These are phyloP conservation scores for Psammodynastes pulverulentus DNA, from an alignment of 2,113 vertebrate species.

Conservation along the genomic window DNA sequence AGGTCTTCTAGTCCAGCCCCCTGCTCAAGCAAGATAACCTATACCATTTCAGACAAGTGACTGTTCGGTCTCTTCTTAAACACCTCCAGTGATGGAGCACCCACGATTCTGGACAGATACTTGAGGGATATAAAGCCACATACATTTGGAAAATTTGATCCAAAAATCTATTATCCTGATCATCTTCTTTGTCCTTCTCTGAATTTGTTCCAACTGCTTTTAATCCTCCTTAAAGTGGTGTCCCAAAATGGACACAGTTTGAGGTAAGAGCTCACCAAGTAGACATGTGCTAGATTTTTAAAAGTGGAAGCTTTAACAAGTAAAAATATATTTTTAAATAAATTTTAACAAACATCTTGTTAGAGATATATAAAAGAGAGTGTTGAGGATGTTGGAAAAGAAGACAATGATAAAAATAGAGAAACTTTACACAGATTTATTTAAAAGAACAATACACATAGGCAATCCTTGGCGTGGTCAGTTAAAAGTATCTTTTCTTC, in stretches of 20 bases:
- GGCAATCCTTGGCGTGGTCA: slow-evolving; percentile 29
- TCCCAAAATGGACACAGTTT: neutral
- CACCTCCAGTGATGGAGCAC: too few species aligned
- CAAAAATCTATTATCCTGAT: neutral
- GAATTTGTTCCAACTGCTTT: neutral
- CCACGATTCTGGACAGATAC: neutral
- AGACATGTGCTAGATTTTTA: neutral
- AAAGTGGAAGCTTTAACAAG: slow-evolving; percentile 21
- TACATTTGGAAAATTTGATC: neutral
- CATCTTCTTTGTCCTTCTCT: neutral
- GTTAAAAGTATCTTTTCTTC: slow-evolving; percentile 27
- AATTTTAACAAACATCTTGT: neutral
- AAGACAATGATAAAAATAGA: neutral
- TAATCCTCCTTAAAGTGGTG: neutral
- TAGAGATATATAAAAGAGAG: slow-evolving; percentile 21
- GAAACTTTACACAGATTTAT: neutral
- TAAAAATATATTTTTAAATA: slow-evolving; percentile 28
- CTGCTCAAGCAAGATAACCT: too few species aligned
- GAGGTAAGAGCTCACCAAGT: neutral
- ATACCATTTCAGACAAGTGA: too few species aligned
- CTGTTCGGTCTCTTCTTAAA: too few species aligned
- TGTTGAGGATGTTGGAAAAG: slow-evolving; percentile 27
- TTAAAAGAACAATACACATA: neutral
- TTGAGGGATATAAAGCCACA: neutral
- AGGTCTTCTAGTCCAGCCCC: too few species aligned